Percentiles rank a stretch among this genome's conserved stretches.
These are phyloP conservation scores for Nomada hirtipes DNA, from an alignment of 2,888 invertebrate genomes.

Conservation along the genomic window DNA sequence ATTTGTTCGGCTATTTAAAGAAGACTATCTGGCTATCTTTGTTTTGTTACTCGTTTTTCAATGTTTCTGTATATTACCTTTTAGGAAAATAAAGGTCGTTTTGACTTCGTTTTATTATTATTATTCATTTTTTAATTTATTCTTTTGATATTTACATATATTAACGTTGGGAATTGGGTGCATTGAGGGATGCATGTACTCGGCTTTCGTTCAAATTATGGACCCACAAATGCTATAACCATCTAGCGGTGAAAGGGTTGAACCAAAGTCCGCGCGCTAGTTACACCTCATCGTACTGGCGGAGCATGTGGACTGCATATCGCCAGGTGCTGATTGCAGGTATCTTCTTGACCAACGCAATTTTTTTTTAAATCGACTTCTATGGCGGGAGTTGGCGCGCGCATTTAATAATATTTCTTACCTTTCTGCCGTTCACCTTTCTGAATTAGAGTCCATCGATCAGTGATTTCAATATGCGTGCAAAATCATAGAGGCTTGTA, in stretches of 20 bases:
- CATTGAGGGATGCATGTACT: no score
- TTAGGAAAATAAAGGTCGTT: background rate
- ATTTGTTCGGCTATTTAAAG: background rate
- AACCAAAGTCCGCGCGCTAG: slow-evolving; percentile 19
- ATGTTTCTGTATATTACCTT: background rate
- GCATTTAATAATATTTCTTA: background rate
- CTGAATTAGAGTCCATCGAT: background rate
- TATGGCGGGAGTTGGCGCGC: no score
- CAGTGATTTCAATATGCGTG: background rate
- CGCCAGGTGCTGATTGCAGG: background rate
- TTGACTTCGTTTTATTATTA: background rate
- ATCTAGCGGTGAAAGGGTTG: slow-evolving; percentile 28
- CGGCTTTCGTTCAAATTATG: background rate
- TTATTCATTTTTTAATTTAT: no score
- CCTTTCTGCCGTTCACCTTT: background rate
- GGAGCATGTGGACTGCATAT: background rate
- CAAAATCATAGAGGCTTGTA: slow-evolving; percentile 53
- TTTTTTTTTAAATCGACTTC: no score
- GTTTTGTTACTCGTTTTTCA: no score
- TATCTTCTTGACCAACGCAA: background rate
- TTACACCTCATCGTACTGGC: background rate
- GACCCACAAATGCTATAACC: slow-evolving; percentile 23
- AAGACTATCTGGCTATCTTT: no score
- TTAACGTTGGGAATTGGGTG: background rate
- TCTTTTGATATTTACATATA: background rate